Conservation (phyloP, 2,113 vertebrate species). For the Pseudorhombus dupliciocellatus region DNA sequence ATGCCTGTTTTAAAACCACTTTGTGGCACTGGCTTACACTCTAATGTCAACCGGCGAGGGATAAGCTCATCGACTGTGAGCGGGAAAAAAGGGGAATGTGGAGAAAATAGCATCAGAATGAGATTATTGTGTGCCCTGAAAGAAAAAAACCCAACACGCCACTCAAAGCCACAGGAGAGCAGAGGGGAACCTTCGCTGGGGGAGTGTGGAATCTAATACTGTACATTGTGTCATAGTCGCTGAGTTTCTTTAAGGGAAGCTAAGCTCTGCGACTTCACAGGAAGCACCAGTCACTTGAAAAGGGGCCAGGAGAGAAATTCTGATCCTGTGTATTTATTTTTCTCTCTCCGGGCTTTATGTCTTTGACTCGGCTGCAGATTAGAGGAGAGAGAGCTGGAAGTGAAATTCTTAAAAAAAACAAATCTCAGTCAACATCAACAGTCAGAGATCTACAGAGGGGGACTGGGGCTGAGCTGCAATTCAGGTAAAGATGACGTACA, state of each 20-base stretch:
- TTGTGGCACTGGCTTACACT: conserved; percentile 68
- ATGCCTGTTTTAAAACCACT: conserved; percentile 67
- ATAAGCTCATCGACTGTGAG: conserved; percentile 67
- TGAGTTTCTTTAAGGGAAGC: conserved; percentile 52
- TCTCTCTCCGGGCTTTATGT: conserved; percentile 23
- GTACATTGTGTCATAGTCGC: conserved; percentile 55
- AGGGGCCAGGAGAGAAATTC: conserved; percentile 13
- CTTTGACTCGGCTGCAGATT: conserved; percentile 17
- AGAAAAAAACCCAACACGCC: conserved; percentile 9
- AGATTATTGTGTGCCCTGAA: conserved; percentile 64
- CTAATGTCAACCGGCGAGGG: conserved; percentile 59
- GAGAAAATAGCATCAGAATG: conserved; percentile 64
- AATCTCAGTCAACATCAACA: conserved; percentile 1
- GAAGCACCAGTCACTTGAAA: conserved; percentile 47
- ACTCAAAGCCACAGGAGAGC: conserved; percentile 35
- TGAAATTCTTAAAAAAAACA: conserved; percentile 7
- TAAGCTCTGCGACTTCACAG: conserved; percentile 54
- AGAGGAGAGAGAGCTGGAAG: conserved; percentile 8
- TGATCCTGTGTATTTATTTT: conserved; percentile 27
- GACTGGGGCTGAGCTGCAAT: not conserved
- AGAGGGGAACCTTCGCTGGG: conserved; percentile 51
- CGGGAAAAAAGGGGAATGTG: conserved; percentile 22
- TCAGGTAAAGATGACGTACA: too few species aligned
- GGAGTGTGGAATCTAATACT: conserved; percentile 60
- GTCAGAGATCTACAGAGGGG: not conserved